Base-by-base conservation (phyloP, 1,140 invertebrate species). In the Neodiprion lecontei region DNA sequence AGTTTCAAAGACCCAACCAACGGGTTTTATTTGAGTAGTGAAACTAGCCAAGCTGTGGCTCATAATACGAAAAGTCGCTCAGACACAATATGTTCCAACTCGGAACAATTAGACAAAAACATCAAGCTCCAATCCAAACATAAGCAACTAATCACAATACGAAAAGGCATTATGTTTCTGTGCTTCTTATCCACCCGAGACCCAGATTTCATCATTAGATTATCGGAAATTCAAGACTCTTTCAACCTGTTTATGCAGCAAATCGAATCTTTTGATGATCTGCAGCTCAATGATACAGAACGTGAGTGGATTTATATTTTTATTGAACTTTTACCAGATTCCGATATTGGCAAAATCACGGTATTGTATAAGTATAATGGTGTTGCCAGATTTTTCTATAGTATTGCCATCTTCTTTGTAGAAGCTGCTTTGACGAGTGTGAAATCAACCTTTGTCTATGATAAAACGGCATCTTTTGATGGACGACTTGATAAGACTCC, bases 81-180 rank as follows among this genome's bases (percentile, higher is more conserved):
- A 53, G 53, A 53, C 28, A 48, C 53, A 28, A 28, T 72, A 72
- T 72, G 28, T 21, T 71, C 53, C 14, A 17, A 49, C 21, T 66
- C 68, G 70, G 67, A 72, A 72, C 53, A 69, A 66, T 49, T 65
- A 0, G 78, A 82, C 65, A 66, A 69, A 14, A 79, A 81, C 67
- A 82, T 80, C 77, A 85, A 83, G 83, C 11, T 71, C 7, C 69
- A 71, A n/a, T 50, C 86, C 0, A 81, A 75, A 75, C 79, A 66
- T 1, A 73, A 73, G 12, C 86, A 87, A 74, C 77, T 79, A n/a
- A 76, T 76, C 49, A 67, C 81, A 67, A 70, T 88, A 28, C 80
- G 76, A 74, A 82, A 81, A 21, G 87, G 86, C 28, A 84, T 87
- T 10, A 76, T 74, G 75, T 84, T 89, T 66, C 74, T 88, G 12